These are phyloP conservation scores for Stigmatopora nigra DNA, from an alignment of 2,113 vertebrate species.

Conservation along the genomic window DNA sequence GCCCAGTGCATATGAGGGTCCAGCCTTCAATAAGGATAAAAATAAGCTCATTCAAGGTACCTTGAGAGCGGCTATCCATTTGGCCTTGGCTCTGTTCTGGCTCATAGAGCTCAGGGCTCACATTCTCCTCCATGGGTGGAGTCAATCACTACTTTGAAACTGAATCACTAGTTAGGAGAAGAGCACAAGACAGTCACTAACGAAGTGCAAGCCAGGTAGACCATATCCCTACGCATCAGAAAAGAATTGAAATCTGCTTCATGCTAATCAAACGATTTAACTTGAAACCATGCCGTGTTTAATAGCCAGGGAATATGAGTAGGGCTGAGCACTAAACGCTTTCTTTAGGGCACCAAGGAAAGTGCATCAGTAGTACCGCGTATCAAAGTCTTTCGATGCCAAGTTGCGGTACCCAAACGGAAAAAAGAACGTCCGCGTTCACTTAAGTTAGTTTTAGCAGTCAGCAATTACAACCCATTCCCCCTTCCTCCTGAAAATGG, in stretches of 20 bases:
- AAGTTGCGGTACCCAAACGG: too few species aligned
- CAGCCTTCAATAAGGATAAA: slow-evolving; percentile 15
- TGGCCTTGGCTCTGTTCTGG: slow-evolving; percentile 72
- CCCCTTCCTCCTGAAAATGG: too few species aligned
- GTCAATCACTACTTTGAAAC: slow-evolving; percentile 61
- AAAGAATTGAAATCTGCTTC: neutral
- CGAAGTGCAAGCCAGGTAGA: neutral
- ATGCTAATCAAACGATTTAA: neutral
- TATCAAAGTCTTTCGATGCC: too few species aligned
- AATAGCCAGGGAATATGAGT: neutral
- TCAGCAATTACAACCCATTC: too few species aligned
- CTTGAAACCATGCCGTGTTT: neutral
- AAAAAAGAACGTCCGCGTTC: too few species aligned
- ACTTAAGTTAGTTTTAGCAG: too few species aligned
- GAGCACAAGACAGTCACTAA: slow-evolving; percentile 52
- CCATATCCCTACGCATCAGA: neutral
- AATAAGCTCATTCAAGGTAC: slow-evolving; percentile 66
- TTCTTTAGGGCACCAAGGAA: too few species aligned
- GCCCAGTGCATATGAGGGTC: slow-evolving; percentile 7
- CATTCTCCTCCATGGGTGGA: slow-evolving; percentile 75
- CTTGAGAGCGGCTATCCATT: slow-evolving; percentile 77
- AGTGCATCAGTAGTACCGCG: too few species aligned
- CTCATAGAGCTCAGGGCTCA: slow-evolving; percentile 65
- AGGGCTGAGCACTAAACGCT: too few species aligned
- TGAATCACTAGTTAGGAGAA: slow-evolving; percentile 68